Evolutionary conservation across 2,113 vertebrate genomes (phyloP), one percentile per base, ranked within the genome.

Genomic region (Burhinus bistriatus): DNA sequence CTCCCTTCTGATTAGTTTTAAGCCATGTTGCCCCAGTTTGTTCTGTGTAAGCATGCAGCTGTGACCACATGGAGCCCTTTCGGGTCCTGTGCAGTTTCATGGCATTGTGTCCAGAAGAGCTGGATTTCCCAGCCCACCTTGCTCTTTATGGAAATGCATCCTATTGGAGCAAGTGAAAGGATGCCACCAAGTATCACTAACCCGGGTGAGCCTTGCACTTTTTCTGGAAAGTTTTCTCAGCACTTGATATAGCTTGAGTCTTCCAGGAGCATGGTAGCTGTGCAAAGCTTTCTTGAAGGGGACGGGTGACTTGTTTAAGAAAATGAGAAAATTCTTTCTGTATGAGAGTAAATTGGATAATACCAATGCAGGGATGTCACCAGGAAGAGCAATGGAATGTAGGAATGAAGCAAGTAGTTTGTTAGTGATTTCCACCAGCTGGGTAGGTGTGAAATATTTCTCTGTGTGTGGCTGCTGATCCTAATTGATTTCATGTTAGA

Each of bases 401-500:
- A 59, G 84, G 55, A 93, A 81, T 30, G 54, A 80, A 23, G 52
- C 40, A 38, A 77, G 70, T 36, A 22, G 57, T 69, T 79, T 55
- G 71, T 76, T 40, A 36, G 14, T 83, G 75, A 55, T 87, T 96
- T 93, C 75, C 69, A 92, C 80, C 88, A 92, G 95, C 92, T 76
- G 81, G 75, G 58, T 38, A 90, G 90, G 75, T 90, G 89, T 91
- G 91, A 95, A 95, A 72, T 91, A 85, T 36, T 9, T 59, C 77
- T 72, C 65, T 44, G 44, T 90, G 93, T 97, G 91, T 80, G 93
- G 78, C 64, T 38, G 75, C 89, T 95, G 93, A 96, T 96, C 88
- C 91, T 90, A 75, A 96, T 40, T 97, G 97, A 97, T 96, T 95
- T 89, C 83, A 58, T 42, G 71, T 83, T 88, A 54, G 82, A 92